A percentile compares a stretch with the other conserved stretches of the same genome.
Conservation (phyloP, 1,140 invertebrate species). For the Neodiprion lecontei region DNA sequence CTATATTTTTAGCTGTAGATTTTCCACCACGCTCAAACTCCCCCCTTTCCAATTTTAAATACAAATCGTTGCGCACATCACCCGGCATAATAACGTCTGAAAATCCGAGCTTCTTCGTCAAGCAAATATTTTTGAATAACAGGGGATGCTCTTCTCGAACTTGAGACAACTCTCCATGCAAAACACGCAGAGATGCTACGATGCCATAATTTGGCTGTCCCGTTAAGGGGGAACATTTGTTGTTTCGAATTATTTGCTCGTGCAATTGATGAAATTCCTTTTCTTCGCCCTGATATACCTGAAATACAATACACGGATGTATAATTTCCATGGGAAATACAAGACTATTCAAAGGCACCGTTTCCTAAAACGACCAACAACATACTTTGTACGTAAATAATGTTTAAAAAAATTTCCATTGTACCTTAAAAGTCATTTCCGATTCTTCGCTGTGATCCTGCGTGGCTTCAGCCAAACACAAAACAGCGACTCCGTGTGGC, state of each 20-base stretch:
- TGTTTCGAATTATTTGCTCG: slow-evolving; percentile 86
- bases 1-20: slow-evolving; percentile 93
- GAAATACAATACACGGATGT: slow-evolving; percentile 31
- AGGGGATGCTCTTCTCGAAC: slow-evolving; percentile 79
- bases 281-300: slow-evolving; percentile 87
- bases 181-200: slow-evolving; percentile 74
- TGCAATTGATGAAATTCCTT: slow-evolving; percentile 91
- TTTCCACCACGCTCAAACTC: slow-evolving; percentile 96
- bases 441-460: slow-evolving; percentile 68
- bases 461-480: slow-evolving; percentile 69
- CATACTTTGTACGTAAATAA: too few species aligned
- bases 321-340: neutral
- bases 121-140: slow-evolving; percentile 81
- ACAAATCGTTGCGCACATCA: slow-evolving; percentile 94
- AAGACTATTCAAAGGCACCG: neutral
- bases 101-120: slow-evolving; percentile 90
- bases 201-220: slow-evolving; percentile 71
- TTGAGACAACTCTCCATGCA: slow-evolving; percentile 77
- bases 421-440: slow-evolving; percentile 74
- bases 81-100: slow-evolving; percentile 96
- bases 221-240: slow-evolving; percentile 80
- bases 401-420: too few species aligned
- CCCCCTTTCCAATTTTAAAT: slow-evolving; percentile 83
- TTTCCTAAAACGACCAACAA: too few species aligned
- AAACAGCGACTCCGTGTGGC: slow-evolving; percentile 85